Evolutionary conservation across 2,113 vertebrate genomes (phyloP).

Genomic region (Tragelaphus buxtoni): DNA sequence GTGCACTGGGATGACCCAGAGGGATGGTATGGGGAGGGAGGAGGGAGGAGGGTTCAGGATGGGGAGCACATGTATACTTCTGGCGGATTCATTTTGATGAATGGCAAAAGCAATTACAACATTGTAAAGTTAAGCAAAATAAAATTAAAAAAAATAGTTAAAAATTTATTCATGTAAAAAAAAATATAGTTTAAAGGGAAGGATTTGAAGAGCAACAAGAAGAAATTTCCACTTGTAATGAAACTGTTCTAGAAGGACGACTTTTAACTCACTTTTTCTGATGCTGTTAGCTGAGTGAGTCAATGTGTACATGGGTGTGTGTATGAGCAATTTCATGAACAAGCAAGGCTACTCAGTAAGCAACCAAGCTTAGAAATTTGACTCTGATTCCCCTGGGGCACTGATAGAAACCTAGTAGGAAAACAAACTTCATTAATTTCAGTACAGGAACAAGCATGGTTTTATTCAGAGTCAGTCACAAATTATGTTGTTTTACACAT

Average conservation of each 20-base stretch:
- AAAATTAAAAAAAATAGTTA: no score
- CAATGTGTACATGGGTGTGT: not conserved
- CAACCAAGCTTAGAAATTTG: slow-evolving; percentile 37
- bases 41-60: no score
- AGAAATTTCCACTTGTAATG: not conserved
- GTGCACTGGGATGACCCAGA: no score
- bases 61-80: no score
- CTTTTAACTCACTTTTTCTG: not conserved
- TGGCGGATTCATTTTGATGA: no score
- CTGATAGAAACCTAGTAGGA: slow-evolving; percentile 41
- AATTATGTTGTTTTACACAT: slow-evolving; percentile 8
- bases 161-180: no score
- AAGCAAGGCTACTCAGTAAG: not conserved
- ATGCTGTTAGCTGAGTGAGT: not conserved
- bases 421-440: slow-evolving; percentile 59
- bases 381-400: not conserved
- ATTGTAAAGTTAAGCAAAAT: no score
- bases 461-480: slow-evolving; percentile 31
- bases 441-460: slow-evolving; percentile 31
- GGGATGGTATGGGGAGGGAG: no score
- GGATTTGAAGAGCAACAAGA: no score
- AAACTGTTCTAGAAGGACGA: not conserved
- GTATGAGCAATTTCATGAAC: not conserved
- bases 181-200: not conserved
- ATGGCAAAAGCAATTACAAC: no score